Base-by-base conservation (phyloP, 2,113 vertebrate genomes). In the Gobio gobio region DNA sequence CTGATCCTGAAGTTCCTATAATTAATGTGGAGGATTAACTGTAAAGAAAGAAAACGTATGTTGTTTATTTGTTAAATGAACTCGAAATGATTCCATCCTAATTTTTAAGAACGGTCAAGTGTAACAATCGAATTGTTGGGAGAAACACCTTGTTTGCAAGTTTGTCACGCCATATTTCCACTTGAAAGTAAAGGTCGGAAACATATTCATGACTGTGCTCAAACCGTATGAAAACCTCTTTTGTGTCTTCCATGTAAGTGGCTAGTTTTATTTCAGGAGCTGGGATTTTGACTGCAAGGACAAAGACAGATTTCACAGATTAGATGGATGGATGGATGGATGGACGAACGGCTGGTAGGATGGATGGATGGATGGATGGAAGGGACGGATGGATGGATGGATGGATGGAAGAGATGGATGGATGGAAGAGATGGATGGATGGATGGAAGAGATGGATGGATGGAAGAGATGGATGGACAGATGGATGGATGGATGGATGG, bases 261-360 rank as follows among this genome's bases (percentile, higher is more conserved):
- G 68, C 84, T 43, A 5, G 36, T 20, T 40, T 10, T 22, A 88
- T 79, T 56, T 61, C 8, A 59, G 94, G 94, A 63, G 82, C 68
- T 56, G 45, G 86, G 0, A 94, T 93, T 83, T 92, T 93, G 1
- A 94, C 94, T 95, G 75, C 12, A 83, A 56, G 16, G 22, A 2
- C 16, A 84, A 68, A 24, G 22, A 20, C 29, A 54, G 9, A n/a
- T 40, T 63, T 61, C 12, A 73, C 7, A 45, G 40, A 72, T 36
- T 36, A 36, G 36, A 36, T 10, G 3, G 29, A 9, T 8, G 1
- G 45, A 12, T 3, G 45, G 45, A 47, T 0, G 45, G 3, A 36
- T 36, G 36, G 36, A 36, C 4, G 36, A 4, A 36, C 4, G 36
- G 36, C 3, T 36, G 36, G 3, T 4, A 0, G 36, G 36, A 36